phyloP scores from a whole-genome alignment of 2,888 invertebrate species.

The Peribatodes rhomboidaria region DNA sequence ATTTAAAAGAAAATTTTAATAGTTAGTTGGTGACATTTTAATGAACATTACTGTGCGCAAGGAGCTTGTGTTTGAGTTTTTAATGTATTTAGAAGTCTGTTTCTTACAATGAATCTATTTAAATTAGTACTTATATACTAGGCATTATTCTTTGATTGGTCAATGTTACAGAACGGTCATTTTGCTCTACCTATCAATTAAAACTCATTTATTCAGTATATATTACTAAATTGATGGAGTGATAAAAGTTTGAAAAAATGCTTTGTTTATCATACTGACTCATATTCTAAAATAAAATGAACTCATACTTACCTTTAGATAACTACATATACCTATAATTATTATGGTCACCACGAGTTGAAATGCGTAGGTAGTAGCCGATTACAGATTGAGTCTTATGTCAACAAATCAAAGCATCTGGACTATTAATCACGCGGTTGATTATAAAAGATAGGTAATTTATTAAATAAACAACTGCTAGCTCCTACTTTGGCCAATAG shows the following conservation, averaged over 20 bases:
- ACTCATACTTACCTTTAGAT: too few species aligned
- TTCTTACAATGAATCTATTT: too few species aligned
- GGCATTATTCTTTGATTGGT: neutral
- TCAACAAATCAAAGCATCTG: constrained; percentile 21
- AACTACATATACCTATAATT: neutral
- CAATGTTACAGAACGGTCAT: neutral
- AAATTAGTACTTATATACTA: neutral
- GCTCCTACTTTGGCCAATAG: neutral
- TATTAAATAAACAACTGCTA: neutral
- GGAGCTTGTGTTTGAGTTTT: too few species aligned
- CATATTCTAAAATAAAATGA: constrained; percentile 4
- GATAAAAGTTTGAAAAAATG: neutral
- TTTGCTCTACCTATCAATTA: neutral
- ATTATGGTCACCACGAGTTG: constrained; percentile 1
- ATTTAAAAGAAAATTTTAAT: too few species aligned
- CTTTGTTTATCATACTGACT: neutral
- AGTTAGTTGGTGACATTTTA: too few species aligned
- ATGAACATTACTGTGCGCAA: too few species aligned
- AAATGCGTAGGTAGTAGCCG: constrained; percentile 1
- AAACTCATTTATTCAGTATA: neutral
- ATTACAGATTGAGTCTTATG: neutral
- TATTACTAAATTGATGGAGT: neutral
- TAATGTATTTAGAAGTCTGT: too few species aligned
- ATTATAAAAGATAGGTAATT: neutral
- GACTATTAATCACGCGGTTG: neutral